These are phyloP conservation scores for Holotrichia oblita DNA, from an alignment of 1,140 invertebrate genomes.

Conservation along the genomic window DNA sequence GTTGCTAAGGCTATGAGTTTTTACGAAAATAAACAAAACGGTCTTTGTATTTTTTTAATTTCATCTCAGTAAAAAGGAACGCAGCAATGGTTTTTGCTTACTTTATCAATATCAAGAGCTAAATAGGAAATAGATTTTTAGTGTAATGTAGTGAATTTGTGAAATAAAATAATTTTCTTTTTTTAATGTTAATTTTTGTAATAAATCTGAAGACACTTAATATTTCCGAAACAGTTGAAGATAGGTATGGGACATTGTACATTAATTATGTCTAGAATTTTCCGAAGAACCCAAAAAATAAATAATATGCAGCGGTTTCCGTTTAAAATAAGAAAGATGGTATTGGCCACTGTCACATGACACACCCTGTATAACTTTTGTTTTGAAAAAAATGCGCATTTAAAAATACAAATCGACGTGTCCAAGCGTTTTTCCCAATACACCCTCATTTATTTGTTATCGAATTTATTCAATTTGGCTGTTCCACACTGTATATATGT, in stretches of 20 bases:
- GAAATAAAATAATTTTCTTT: background rate
- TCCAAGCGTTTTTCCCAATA: background rate
- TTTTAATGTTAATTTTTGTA: background rate
- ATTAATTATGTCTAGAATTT: background rate
- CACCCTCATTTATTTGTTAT: background rate
- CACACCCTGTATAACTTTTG: background rate
- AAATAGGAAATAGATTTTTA: background rate
- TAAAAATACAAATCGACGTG: background rate
- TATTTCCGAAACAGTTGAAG: constrained; percentile 7
- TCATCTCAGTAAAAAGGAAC: constrained; percentile 2
- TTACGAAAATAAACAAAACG: background rate
- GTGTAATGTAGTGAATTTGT: background rate
- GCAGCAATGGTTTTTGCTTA: background rate
- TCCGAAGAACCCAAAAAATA: constrained; percentile 1
- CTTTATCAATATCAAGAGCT: background rate
- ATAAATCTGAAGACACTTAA: background rate
- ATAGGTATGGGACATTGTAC: background rate
- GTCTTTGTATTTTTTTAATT: background rate
- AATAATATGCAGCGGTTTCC: background rate
- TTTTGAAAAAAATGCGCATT: background rate
- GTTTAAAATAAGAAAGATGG: background rate
- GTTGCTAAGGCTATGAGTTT: background rate
- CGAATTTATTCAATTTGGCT: background rate
- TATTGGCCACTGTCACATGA: background rate
- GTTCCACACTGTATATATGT: too few species aligned